These are phyloP conservation scores for Pithys albifrons DNA, from an alignment of 2,113 vertebrate genomes.

Conservation along the genomic window DNA sequence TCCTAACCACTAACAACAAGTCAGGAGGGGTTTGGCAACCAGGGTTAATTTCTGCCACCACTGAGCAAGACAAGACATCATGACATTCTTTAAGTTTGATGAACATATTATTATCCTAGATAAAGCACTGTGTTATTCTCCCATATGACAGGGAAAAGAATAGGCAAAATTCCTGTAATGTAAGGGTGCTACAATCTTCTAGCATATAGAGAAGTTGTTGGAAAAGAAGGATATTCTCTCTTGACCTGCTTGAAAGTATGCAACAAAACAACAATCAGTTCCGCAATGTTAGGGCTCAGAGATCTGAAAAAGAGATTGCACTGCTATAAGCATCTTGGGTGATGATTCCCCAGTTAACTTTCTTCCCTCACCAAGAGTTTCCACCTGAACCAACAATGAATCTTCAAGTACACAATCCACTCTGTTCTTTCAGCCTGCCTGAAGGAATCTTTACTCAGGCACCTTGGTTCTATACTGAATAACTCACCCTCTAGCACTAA, in stretches of 20 bases:
- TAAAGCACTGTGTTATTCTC: not conserved
- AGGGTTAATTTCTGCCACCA: not conserved
- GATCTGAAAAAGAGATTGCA: not conserved
- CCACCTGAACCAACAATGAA: not conserved
- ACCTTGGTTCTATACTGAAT: not conserved
- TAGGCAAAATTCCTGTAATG: not conserved
- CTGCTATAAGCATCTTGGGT: not conserved
- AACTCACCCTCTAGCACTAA: constrained; percentile 20
- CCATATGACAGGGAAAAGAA: not conserved
- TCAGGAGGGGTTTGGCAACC: not conserved
- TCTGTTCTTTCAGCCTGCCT: not conserved
- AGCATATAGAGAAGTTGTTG: not conserved
- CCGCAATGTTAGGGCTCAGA: not conserved
- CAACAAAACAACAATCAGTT: not conserved
- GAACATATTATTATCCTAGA: not conserved
- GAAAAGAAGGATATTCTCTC: not conserved
- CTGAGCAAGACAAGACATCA: not conserved
- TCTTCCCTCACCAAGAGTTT: not conserved
- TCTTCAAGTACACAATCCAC: not conserved
- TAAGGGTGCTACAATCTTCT: not conserved
- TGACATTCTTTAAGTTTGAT: not conserved
- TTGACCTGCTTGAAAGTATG: not conserved
- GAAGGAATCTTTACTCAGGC: not conserved
- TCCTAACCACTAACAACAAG: not conserved
- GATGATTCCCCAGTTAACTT: not conserved